Conservation (phyloP, 2,888 invertebrate genomes). For the Lordiphosa fenestrarum region DNA sequence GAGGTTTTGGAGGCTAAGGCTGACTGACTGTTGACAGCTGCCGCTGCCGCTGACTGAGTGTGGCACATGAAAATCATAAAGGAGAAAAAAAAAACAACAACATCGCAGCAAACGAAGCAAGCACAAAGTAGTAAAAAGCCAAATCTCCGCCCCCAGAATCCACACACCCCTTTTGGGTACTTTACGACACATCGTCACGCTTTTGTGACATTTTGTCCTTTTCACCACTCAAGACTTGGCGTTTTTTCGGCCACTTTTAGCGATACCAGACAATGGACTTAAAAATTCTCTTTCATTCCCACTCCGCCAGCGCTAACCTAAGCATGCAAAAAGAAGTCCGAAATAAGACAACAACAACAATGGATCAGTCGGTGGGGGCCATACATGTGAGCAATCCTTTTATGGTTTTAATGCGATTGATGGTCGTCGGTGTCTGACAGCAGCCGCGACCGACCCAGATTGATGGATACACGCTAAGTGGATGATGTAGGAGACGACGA, state of each 20-base stretch:
- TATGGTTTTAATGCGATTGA: constrained; percentile 77
- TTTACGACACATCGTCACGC: constrained; percentile 78
- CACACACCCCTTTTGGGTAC: constrained; percentile 48
- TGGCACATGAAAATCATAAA: constrained; percentile 57
- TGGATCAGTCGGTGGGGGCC: constrained; percentile 21
- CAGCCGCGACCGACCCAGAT: constrained; percentile 71
- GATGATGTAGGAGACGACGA: constrained; percentile 67
- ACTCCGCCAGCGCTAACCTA: constrained; percentile 17
- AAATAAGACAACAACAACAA: constrained; percentile 29
- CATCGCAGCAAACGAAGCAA: constrained; percentile 29
- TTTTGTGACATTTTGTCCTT: constrained; percentile 76
- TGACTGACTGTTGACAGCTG: constrained; percentile 59
- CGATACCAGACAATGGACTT: constrained; percentile 59
- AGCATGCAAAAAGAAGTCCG: constrained; percentile 40
- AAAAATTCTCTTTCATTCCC: constrained; percentile 64
- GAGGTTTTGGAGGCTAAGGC: constrained; percentile 34
- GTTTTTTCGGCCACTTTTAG: constrained; percentile 46
- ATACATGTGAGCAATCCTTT: constrained; percentile 75
- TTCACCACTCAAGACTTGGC: constrained; percentile 51
- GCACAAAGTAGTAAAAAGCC: constrained; percentile 42
- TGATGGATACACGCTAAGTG: constrained; percentile 77
- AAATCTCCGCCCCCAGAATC: constrained; percentile 6
- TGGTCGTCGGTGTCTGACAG: constrained; percentile 78
- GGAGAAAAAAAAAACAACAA: constrained; percentile 14
- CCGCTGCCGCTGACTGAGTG: constrained; percentile 29